Percentiles rank a stretch among this genome's conserved stretches.
Conservation (phyloP, 2,888 invertebrate genomes). For the Abscondita cerata region DNA sequence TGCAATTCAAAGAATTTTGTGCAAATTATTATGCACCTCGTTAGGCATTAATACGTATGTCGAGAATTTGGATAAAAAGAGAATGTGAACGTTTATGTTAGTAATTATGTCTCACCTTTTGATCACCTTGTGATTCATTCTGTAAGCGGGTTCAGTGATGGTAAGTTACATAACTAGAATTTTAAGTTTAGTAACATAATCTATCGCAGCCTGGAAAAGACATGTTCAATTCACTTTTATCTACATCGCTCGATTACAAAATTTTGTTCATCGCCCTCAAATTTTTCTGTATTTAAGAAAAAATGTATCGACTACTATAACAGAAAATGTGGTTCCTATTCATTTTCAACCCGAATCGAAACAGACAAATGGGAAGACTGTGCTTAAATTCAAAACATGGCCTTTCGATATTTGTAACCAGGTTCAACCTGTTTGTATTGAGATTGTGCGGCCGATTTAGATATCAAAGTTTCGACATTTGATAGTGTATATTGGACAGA, state of each 20-base stretch:
- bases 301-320: conserved; percentile 60
- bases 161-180: conserved; percentile 56
- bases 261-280: conserved; percentile 55
- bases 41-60: conserved; percentile 68
- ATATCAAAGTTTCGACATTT: conserved; percentile 60
- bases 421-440: conserved; percentile 75
- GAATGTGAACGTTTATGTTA: conserved; percentile 66
- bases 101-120: conserved; percentile 77
- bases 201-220: conserved; percentile 60
- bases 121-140: conserved; percentile 73
- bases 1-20: conserved; percentile 62
- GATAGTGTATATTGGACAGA: conserved; percentile 68
- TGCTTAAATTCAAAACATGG: conserved; percentile 71
- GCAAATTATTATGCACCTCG: conserved; percentile 66
- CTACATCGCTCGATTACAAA: conserved; percentile 61
- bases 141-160: conserved; percentile 64
- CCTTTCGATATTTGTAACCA: conserved; percentile 74
- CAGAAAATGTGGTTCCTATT: conserved; percentile 62
- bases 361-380: conserved; percentile 73
- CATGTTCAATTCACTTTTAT: conserved; percentile 60
- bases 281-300: conserved; percentile 52
- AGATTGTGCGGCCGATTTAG: conserved; percentile 61
- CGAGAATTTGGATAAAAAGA: conserved; percentile 66
- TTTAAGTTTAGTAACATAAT: neutral
- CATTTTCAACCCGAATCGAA: conserved; percentile 77